Base-by-base conservation (phyloP, 2,113 vertebrate species). In the Taurulus bubalis region DNA sequence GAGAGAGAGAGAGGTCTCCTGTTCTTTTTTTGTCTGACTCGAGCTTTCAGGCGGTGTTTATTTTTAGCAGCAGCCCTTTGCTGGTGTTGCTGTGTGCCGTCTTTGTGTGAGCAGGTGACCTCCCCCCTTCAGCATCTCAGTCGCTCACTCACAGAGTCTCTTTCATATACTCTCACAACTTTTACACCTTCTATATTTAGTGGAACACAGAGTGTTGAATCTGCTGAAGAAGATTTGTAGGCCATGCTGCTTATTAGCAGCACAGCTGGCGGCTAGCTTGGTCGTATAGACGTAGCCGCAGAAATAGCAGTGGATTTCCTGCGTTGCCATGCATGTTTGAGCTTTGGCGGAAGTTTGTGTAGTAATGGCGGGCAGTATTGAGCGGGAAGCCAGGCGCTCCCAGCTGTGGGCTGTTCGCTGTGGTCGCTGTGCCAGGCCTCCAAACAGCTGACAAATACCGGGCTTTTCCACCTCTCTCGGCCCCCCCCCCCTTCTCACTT, bases 11-110 rank as follows among this genome's bases (percentile, higher is more conserved):
- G 26, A 45, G 66, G 69, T 85, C 83, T 68, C 76, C 63, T 73
- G 51, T 71, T 71, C 72, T 26, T 56, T 79, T 64, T 85, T 77
- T 86, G 73, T 84, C 68, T 79, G 69, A 71, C 78, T 68, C n/a
- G n/a, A 76, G 42, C 78, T 85, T 82, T 85, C 71, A 85, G 90
- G 66, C 82, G 0, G 83, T 47, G 90, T 91, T 92, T 95, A 95
- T 95, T 95, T 95, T 95, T 95, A 95, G 95, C 92, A 49, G 7
- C 85, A 65, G 87, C 71, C 20, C 71, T 79, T 59, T 67, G 65
- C 85, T 85, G 82, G 84, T 94, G 94, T 93, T 92, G 88, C 93
- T 90, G 90, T 92, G 89, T 91, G 90, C 88, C 3, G 81, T 89
- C 90, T 93, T 91, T 93, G 87, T 88, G 75, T 79, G 88, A 90